Evolutionary conservation across 2,113 vertebrate genomes (phyloP).

Genomic region (Platichthys flesus): DNA sequence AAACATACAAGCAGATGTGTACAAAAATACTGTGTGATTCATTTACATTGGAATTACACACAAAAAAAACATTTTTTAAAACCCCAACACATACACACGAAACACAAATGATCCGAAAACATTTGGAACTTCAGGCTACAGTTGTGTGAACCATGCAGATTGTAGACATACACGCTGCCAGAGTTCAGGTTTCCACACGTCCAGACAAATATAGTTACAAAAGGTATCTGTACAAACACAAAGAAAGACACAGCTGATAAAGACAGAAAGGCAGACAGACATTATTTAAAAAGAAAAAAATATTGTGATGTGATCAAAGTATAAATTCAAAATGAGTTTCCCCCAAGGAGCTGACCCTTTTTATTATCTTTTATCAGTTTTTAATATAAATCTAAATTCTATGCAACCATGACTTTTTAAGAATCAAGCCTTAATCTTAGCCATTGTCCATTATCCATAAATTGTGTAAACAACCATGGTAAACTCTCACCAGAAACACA

Average conservation of each 20-base stretch:
- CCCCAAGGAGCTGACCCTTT: not conserved
- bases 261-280: constrained; percentile 56
- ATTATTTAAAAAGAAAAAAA: constrained; percentile 32
- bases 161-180: not conserved
- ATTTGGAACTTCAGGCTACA: not conserved
- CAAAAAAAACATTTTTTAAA: constrained; percentile 4
- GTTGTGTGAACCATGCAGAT: constrained; percentile 9
- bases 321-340: constrained; percentile 2
- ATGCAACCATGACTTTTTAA: constrained; percentile 3
- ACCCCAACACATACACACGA: not conserved
- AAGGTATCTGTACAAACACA: constrained; percentile 37
- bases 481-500: not conserved
- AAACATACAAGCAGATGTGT: constrained; percentile 41
- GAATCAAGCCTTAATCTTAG: constrained; percentile 12
- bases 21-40: constrained; percentile 48
- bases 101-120: not conserved
- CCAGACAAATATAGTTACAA: constrained; percentile 21
- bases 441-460: not conserved
- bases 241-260: constrained; percentile 46
- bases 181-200: not conserved
- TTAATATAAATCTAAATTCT: not conserved
- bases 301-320: constrained; percentile 11
- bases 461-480: not conserved
- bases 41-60: constrained; percentile 36
- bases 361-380: constrained; percentile 4